phyloP scores from a whole-genome alignment of 2,113 vertebrate genomes.

The Equus przewalskii region DNA sequence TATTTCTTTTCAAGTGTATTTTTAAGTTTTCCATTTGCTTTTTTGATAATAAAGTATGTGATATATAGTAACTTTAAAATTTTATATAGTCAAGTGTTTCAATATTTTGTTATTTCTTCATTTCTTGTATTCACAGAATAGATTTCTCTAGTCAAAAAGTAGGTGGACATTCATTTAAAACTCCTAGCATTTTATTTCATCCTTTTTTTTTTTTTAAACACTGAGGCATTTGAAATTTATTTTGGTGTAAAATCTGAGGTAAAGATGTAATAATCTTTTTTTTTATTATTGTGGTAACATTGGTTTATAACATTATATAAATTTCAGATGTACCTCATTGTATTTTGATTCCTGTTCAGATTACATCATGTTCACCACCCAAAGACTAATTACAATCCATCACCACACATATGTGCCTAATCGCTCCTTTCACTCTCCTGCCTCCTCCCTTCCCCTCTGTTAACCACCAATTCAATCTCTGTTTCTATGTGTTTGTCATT shows the following conservation, averaged over 20 bases:
- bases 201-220: background rate
- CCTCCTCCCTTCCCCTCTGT: no score
- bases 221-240: background rate
- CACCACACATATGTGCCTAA: no score
- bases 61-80: background rate
- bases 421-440: no score
- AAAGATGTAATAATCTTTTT: background rate
- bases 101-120: background rate
- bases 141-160: background rate
- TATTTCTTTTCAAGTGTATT: background rate
- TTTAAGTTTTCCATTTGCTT: background rate
- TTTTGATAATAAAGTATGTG: background rate
- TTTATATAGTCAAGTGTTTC: background rate
- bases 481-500: no score
- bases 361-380: no score
- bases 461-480: no score
- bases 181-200: background rate
- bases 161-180: background rate
- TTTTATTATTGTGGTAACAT: no score
- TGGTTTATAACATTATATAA: no score
- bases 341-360: no score
- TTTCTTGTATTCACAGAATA: background rate
- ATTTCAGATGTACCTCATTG: no score
- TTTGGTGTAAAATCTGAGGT: background rate
- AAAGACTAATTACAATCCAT: no score